Conservation (phyloP, 2,888 invertebrate species). For the Azorinus chamasolen region DNA sequence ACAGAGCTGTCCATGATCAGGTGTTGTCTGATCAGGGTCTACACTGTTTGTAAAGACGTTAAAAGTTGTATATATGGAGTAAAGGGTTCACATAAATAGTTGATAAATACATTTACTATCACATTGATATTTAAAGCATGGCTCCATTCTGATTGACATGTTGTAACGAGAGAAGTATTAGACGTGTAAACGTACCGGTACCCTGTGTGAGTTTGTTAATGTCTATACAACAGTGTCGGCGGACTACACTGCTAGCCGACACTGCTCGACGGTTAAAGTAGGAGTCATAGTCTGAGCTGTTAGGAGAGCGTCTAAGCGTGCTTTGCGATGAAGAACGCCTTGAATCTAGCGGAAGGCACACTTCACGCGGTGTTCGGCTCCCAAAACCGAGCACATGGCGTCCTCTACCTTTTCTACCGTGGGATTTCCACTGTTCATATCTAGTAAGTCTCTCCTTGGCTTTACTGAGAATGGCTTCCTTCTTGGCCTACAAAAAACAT, state of each 20-base stretch:
- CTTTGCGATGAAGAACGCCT: conserved; percentile 83
- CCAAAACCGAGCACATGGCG: conserved; percentile 81
- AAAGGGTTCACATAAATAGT: too few species aligned
- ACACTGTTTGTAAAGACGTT: too few species aligned
- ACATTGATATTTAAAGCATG: too few species aligned
- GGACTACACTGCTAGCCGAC: conserved; percentile 83
- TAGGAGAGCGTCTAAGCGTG: conserved; percentile 81
- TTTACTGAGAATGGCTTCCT: conserved; percentile 78
- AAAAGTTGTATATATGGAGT: too few species aligned
- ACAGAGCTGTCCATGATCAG: too few species aligned
- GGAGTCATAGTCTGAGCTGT: conserved; percentile 82
- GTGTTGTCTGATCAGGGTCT: too few species aligned
- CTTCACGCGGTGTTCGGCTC: conserved; percentile 82
- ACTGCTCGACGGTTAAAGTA: conserved; percentile 81
- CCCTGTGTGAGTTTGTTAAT: conserved; percentile 79
- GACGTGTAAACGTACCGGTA: conserved; percentile 70
- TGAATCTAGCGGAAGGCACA: conserved; percentile 81
- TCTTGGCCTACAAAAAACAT: conserved; percentile 67
- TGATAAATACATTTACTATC: too few species aligned
- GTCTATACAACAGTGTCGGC: conserved; percentile 83
- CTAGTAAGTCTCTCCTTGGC: conserved; percentile 80
- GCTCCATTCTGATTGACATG: conserved; percentile 44
- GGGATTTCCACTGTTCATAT: conserved; percentile 80
- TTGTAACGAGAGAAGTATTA: conserved; percentile 41
- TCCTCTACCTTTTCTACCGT: conserved; percentile 80